A percentile compares a stretch with the other conserved stretches of the same genome.
Conservation (phyloP, 2,797 vertebrate species). For the Pangasius sanitwongsei region DNA sequence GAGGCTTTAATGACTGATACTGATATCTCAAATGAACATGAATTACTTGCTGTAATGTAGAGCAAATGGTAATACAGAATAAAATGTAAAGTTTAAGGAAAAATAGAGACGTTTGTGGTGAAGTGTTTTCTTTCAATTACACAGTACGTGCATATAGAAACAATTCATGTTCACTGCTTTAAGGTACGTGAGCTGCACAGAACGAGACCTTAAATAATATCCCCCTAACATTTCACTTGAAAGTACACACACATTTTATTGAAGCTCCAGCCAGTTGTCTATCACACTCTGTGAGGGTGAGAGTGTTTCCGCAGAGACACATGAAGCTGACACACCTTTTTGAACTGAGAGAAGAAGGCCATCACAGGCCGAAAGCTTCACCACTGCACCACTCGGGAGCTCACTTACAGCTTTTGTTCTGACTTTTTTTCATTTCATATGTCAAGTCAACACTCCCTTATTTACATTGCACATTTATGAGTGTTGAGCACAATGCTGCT, state of each 20-base stretch:
- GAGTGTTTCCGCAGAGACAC: not conserved
- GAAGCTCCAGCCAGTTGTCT: not conserved
- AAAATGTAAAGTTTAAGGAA: not conserved
- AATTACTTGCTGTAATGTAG: constrained; percentile 43
- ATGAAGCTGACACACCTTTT: not conserved
- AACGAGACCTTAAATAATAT: not conserved
- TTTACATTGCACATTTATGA: constrained; percentile 4
- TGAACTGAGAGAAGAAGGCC: constrained; percentile 58
- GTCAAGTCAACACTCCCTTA: not conserved
- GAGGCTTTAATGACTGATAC: constrained; percentile 3
- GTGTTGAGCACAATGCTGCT: not conserved
- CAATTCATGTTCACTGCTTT: not conserved
- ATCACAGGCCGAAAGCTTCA: constrained; percentile 38
- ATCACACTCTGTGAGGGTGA: not conserved
- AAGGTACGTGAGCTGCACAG: too few species aligned
- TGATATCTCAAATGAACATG: constrained; percentile 48
- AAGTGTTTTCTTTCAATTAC: not conserved
- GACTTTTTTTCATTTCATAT: not conserved
- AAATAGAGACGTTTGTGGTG: not conserved
- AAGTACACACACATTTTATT: not conserved
- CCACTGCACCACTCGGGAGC: not conserved
- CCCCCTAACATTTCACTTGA: not conserved
- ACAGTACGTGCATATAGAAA: not conserved
- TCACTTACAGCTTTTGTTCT: not conserved
- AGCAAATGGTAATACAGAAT: not conserved